phyloP scores from a whole-genome alignment of 2,113 vertebrate species.

The Ciconia stormi region DNA sequence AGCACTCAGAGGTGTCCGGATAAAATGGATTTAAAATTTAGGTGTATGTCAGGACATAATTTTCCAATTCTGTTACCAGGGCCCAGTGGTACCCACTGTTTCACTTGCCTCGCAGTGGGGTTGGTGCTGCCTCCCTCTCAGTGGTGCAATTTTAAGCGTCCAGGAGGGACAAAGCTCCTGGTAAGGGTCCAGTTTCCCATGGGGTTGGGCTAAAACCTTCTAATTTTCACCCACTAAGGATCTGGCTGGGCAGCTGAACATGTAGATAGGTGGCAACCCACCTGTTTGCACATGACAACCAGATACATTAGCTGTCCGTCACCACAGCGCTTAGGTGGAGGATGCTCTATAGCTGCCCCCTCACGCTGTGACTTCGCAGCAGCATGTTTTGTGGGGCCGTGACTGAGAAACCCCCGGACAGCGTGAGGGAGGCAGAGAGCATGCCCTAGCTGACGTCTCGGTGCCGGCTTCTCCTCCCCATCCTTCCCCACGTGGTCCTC shows the following conservation, averaged over 20 bases:
- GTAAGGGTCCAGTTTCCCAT: not conserved
- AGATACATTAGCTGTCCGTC: not conserved
- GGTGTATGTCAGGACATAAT: not conserved
- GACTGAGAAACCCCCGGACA: not conserved
- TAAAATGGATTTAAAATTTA: not conserved
- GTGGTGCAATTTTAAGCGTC: not conserved
- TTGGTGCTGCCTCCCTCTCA: not conserved
- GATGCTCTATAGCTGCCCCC: not conserved
- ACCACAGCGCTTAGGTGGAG: not conserved
- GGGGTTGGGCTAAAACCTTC: not conserved
- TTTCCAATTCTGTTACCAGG: not conserved
- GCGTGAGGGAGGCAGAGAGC: not conserved
- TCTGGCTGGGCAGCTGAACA: not conserved
- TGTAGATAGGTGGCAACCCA: not conserved
- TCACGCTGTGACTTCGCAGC: not conserved
- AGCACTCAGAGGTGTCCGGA: not conserved
- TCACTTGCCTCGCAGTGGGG: not conserved
- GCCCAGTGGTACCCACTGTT: not conserved
- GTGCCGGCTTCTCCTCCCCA: not conserved
- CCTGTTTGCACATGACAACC: not conserved
- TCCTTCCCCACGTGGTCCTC: not conserved
- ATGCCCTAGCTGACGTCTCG: rapidly evolving
- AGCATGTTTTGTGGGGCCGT: not conserved
- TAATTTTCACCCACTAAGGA: not conserved
- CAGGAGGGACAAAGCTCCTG: not conserved